Evolutionary conservation across 2,888 invertebrate genomes (phyloP).

Genomic region (Catocala fraxini): DNA sequence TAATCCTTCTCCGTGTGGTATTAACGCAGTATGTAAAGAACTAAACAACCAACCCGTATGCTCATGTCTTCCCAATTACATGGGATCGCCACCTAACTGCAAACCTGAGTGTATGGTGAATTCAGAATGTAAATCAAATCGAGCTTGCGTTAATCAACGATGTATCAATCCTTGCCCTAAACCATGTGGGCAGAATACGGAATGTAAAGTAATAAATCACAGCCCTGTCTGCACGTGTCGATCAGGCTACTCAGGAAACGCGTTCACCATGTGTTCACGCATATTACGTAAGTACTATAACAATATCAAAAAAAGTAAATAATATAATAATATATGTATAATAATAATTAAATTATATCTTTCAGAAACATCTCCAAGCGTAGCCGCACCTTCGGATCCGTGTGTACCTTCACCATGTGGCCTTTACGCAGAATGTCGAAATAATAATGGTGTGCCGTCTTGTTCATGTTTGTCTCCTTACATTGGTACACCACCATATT

Average conservation of each 20-base stretch:
- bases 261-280: slow-evolving; percentile 89
- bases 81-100: slow-evolving; percentile 89
- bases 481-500: slow-evolving; percentile 89
- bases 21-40: slow-evolving; percentile 91
- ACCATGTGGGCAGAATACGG: slow-evolving; percentile 90
- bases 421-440: slow-evolving; percentile 91
- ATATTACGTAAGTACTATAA: slow-evolving; percentile 84
- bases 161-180: slow-evolving; percentile 91
- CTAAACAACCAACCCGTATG: slow-evolving; percentile 91
- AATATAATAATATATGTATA: no score
- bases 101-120: slow-evolving; percentile 90
- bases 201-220: slow-evolving; percentile 91
- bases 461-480: slow-evolving; percentile 91
- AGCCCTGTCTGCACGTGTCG: slow-evolving; percentile 91
- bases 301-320: not conserved
- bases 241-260: slow-evolving; percentile 89
- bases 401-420: slow-evolving; percentile 93
- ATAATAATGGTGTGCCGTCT: slow-evolving; percentile 90
- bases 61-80: slow-evolving; percentile 90
- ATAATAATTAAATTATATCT: slow-evolving; percentile 34
- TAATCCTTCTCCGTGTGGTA: slow-evolving; percentile 91
- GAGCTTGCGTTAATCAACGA: slow-evolving; percentile 90
- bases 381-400: slow-evolving; percentile 85
- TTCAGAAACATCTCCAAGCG: slow-evolving; percentile 69
- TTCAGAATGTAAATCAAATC: slow-evolving; percentile 89